Evolutionary conservation across 2,113 vertebrate species (phyloP).

Genomic region (Gobiocypris rarus): DNA sequence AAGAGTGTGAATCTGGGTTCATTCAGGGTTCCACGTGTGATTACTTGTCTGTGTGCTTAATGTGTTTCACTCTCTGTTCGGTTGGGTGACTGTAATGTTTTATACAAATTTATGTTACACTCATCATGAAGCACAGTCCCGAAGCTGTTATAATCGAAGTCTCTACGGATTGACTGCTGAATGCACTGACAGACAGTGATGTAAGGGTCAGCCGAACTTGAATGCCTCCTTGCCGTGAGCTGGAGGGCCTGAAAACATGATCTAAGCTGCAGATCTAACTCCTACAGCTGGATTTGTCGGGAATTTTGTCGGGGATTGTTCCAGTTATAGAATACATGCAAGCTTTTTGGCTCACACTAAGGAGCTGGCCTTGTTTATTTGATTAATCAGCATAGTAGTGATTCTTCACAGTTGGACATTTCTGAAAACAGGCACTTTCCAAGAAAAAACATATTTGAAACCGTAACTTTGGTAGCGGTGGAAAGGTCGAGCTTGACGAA

Average conservation of each 20-base stretch:
- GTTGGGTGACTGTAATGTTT: constrained; percentile 4
- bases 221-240: constrained; percentile 5
- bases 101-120: constrained; percentile 12
- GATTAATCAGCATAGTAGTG: background rate
- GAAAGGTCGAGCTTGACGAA: background rate
- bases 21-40: no score
- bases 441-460: background rate
- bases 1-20: no score
- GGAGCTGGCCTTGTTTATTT: constrained; percentile 37
- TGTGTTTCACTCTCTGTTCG: constrained; percentile 1
- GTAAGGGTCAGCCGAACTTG: background rate
- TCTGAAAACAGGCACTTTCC: no score
- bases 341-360: constrained; percentile 21
- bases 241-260: constrained; percentile 21
- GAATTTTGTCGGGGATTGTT: no score
- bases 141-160: constrained; percentile 8
- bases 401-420: background rate
- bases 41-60: background rate
- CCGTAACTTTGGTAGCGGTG: background rate
- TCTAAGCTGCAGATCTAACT: constrained; percentile 10
- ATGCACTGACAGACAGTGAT: constrained; percentile 18
- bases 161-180: background rate
- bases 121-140: constrained; percentile 10
- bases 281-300: constrained; percentile 10
- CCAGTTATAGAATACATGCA: constrained; percentile 1